Conservation (phyloP, 2,113 vertebrate species). For the Lamprologus callipterus region DNA sequence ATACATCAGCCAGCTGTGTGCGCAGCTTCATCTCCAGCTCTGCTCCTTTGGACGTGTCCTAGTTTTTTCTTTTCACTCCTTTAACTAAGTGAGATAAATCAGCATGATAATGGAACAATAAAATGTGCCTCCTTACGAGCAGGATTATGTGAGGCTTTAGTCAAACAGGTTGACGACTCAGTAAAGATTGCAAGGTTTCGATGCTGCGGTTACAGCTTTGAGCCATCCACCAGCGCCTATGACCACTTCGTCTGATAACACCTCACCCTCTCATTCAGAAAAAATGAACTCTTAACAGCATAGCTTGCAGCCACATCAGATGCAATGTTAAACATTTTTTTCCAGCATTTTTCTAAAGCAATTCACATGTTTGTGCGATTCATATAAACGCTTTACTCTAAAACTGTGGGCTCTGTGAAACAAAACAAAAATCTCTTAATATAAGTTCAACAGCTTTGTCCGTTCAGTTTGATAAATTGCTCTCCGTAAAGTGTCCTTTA, state of each 20-base stretch:
- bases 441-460: background rate
- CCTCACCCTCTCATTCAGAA: background rate
- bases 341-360: background rate
- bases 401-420: background rate
- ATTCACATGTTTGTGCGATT: background rate
- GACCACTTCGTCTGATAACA: background rate
- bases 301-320: background rate
- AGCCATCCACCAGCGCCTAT: background rate
- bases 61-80: background rate
- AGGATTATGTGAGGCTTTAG: background rate
- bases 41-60: background rate
- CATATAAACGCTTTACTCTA: background rate
- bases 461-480: background rate
- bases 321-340: background rate
- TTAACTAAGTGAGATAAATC: background rate
- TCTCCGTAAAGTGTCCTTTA: fast-evolving
- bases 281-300: background rate
- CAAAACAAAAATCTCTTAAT: background rate
- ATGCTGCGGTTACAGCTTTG: background rate
- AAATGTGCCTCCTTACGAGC: background rate
- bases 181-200: background rate
- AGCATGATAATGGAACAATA: fast-evolving
- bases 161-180: background rate
- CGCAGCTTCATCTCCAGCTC: background rate
- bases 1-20: background rate